phyloP scores from a whole-genome alignment of 1,140 invertebrate genomes.

The Pseudomyrmex flavicornis region DNA sequence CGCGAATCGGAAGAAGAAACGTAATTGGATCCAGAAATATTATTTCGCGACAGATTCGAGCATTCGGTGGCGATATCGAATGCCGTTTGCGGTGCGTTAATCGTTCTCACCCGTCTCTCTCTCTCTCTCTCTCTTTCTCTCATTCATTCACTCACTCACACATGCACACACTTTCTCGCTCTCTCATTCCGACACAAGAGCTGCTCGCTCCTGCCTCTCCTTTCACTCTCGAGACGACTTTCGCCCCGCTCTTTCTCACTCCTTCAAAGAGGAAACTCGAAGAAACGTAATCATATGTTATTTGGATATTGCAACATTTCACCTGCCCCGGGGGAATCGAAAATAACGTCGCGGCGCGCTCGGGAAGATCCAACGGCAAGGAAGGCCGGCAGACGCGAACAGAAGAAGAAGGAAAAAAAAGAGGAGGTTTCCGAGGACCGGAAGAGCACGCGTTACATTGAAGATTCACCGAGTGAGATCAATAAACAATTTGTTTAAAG shows the following conservation, averaged over 20 bases:
- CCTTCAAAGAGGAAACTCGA: slow-evolving; percentile 45
- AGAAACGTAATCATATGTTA: slow-evolving; percentile 64
- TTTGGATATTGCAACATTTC: slow-evolving; percentile 82
- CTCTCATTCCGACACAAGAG: neutral
- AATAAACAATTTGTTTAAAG: slow-evolving; percentile 61
- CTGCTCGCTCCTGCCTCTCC: slow-evolving; percentile 47
- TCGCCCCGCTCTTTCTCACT: slow-evolving; percentile 38
- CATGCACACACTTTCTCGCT: neutral
- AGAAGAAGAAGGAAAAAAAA: neutral
- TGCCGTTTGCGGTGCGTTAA: slow-evolving; percentile 34
- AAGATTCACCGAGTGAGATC: slow-evolving; percentile 60
- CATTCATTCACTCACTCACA: neutral
- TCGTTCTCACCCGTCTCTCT: slow-evolving; percentile 15
- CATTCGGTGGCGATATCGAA: slow-evolving; percentile 2
- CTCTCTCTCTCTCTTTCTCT: neutral
- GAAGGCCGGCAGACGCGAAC: slow-evolving; percentile 31
- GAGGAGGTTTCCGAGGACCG: neutral
- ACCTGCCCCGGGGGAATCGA: slow-evolving; percentile 71
- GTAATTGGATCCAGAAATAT: neutral
- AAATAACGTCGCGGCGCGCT: slow-evolving; percentile 19
- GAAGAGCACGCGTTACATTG: neutral
- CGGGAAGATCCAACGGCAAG: slow-evolving; percentile 2
- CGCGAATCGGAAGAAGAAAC: neutral
- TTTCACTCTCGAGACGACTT: slow-evolving; percentile 69
- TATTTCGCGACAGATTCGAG: slow-evolving; percentile 6